Base-by-base conservation (phyloP, 1,140 invertebrate species). In the Halictus rubicundus region DNA sequence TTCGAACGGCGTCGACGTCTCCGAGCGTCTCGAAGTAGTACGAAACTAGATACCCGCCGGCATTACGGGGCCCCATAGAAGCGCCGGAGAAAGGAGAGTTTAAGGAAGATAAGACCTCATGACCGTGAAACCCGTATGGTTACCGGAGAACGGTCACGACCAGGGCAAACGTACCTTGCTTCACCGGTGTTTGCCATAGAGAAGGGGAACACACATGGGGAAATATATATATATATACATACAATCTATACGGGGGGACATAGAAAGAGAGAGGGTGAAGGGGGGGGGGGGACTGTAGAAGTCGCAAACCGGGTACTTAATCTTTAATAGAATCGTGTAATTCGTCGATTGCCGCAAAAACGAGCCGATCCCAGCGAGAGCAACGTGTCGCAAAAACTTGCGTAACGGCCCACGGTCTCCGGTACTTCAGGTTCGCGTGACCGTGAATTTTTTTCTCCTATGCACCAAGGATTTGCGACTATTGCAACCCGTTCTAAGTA, bases 281-380 rank as follows among this genome's bases (percentile, higher is more conserved):
- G 10, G 9, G 0, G 1, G 23, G 12, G 49, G 0, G 4, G 49
- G 19, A 7, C 19, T 1, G 57, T 32, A 32, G 32, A 32, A 23
- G 60, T 39, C 64, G 54, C 52, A 21, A 65, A 73, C 25, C 32
- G 21, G 59, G 57, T 25, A n/a, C 59, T 66, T 63, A 63, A 84
- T 83, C 76, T 82, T 72, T 83, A 73, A 76, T 85, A 80, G 71
- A 81, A 85, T 88, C 52, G 76, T 68, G 78, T 87, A 86, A 83
- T 82, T 85, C 78, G 80, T 81, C 68, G 46, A 87, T 88, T 85
- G 66, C 42, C 42, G 64, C 63, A 75, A 85, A 81, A 81, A 79
- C 54, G 54, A 49, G 59, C 42, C 27, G 46, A 65, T 46, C 80
- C 59, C 23, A 19, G 3, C 21, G 39, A 32, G 25, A n/a, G 6